Conservation (phyloP, 2,888 invertebrate species). For the Drosophila multiciliata region DNA sequence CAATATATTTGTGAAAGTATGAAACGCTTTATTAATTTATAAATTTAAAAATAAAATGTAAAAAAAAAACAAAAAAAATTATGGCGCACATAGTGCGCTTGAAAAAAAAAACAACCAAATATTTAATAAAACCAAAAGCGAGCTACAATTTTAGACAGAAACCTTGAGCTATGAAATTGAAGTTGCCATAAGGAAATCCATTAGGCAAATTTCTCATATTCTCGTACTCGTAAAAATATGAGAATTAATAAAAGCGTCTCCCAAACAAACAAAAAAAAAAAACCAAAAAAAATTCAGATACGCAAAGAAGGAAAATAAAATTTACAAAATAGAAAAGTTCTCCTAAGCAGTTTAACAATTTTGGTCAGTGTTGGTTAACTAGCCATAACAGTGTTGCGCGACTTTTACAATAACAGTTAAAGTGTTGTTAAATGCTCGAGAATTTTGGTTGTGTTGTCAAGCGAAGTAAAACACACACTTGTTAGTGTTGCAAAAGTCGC, state of each 20-base stretch:
- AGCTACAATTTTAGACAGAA: conserved; percentile 33
- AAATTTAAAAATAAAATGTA: conserved; percentile 65
- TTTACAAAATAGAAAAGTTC: conserved; percentile 5
- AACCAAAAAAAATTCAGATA: not conserved
- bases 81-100: conserved; percentile 73
- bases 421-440: conserved; percentile 29
- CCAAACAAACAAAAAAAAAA: not conserved
- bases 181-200: conserved; percentile 18
- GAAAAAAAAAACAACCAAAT: conserved; percentile 57
- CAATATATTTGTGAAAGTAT: conserved; percentile 64
- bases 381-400: conserved; percentile 14
- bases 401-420: conserved; percentile 11
- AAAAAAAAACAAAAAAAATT: conserved; percentile 48
- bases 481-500: conserved; percentile 43
- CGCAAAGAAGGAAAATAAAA: conserved; percentile 2
- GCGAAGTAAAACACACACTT: conserved; percentile 6
- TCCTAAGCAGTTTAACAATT: conserved; percentile 9
- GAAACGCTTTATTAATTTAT: conserved; percentile 79
- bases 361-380: conserved; percentile 34
- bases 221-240: conserved; percentile 10
- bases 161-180: conserved; percentile 19
- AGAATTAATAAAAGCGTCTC: conserved; percentile 4
- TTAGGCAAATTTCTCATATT: conserved; percentile 20
- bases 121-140: conserved; percentile 26
- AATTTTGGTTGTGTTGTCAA: conserved; percentile 10